A percentile compares a stretch with the other conserved stretches of the same genome.
Conservation (phyloP, 1,140 invertebrate genomes). For the Papilio polytes region DNA sequence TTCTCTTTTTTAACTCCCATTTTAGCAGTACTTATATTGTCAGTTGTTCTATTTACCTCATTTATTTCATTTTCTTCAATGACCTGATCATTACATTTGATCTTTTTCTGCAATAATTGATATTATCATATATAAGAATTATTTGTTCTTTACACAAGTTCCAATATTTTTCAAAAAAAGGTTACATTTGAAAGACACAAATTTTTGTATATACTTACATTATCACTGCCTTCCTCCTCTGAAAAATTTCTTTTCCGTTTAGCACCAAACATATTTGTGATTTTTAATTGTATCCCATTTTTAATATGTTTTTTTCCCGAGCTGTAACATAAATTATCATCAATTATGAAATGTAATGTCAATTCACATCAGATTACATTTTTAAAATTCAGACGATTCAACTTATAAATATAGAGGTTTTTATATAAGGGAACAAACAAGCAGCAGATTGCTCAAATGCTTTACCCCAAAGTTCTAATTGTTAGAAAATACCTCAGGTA, state of each 20-base stretch:
- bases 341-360: no score
- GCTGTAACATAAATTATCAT: background rate
- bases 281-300: conserved; percentile 60
- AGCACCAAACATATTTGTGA: conserved; percentile 62
- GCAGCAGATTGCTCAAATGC: no score
- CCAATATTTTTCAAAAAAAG: no score
- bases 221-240: conserved; percentile 37
- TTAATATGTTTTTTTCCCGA: conserved; percentile 34
- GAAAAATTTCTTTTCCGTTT: conserved; percentile 61
- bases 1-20: background rate
- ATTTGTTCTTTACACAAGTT: background rate
- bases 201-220: background rate
- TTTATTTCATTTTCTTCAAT: conserved; percentile 44
- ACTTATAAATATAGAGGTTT: no score
- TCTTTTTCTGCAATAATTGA: conserved; percentile 18
- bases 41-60: conserved; percentile 35
- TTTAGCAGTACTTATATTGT: conserved; percentile 1
- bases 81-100: conserved; percentile 30
- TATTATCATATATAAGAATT: background rate
- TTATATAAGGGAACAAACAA: no score
- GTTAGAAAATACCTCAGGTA: no score
- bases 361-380: no score
- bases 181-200: background rate
- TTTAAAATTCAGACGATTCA: no score
- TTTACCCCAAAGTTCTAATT: no score